Conservation (phyloP, 2,888 invertebrate genomes). For the Pinctada fucata region DNA sequence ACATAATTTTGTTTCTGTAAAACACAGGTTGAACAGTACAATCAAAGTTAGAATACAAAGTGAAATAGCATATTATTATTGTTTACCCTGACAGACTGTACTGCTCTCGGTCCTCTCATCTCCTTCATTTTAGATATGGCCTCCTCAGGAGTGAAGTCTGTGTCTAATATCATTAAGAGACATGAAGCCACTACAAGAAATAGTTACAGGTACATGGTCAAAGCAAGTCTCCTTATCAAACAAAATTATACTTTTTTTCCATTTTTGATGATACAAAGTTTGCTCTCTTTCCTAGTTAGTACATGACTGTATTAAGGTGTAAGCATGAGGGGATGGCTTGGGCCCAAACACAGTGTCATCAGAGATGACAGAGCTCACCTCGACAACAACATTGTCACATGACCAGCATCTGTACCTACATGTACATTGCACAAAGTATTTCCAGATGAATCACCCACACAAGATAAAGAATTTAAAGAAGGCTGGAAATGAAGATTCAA, state of each 20-base stretch:
- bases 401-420: no score
- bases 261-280: neutral
- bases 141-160: constrained; percentile 53
- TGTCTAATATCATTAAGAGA: constrained; percentile 61
- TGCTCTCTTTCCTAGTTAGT: neutral
- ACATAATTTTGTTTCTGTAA: no score
- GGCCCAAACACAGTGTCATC: neutral
- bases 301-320: neutral
- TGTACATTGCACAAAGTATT: no score
- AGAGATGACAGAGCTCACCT: no score
- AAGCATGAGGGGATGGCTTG: neutral
- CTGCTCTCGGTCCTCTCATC: constrained; percentile 64
- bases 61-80: no score
- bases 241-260: neutral
- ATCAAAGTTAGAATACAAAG: no score
- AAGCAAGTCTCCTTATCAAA: neutral
- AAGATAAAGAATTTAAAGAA: no score
- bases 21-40: no score
- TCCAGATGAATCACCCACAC: no score
- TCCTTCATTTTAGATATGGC: constrained; percentile 60
- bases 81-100: constrained; percentile 68
- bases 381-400: no score
- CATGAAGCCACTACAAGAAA: constrained; percentile 61
- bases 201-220: no score
- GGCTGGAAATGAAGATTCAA: no score